Evolutionary conservation across 2,113 vertebrate species (phyloP).

Genomic region (Piaya cayana): DNA sequence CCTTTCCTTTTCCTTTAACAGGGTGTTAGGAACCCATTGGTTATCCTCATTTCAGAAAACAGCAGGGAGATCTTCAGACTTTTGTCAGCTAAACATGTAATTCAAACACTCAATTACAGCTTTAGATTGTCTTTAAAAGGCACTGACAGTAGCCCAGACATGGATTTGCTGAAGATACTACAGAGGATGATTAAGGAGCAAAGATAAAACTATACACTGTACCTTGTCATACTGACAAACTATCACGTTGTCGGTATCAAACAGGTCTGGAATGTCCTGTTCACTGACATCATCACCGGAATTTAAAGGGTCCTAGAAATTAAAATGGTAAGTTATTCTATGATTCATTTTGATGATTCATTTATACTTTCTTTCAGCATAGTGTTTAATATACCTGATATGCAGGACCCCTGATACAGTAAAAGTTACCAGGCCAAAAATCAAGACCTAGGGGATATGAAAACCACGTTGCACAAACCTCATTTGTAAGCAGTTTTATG

Average conservation of each 20-base stretch:
- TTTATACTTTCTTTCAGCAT: not conserved
- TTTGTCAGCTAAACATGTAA: not conserved
- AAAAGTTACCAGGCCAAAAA: not conserved
- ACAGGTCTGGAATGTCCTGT: conserved; percentile 92
- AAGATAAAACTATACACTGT: conserved; percentile 39
- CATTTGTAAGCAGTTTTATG: not conserved
- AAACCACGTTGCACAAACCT: not conserved
- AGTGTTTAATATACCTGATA: not conserved
- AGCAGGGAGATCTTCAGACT: not conserved
- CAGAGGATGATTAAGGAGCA: not conserved
- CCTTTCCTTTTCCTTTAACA: not conserved
- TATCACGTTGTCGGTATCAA: conserved; percentile 95
- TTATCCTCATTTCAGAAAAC: not conserved
- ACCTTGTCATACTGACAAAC: conserved; percentile 99
- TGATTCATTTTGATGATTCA: no score
- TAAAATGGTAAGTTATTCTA: not conserved
- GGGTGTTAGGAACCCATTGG: not conserved
- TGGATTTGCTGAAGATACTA: not conserved
- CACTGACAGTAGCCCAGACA: not conserved
- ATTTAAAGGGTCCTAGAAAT: conserved; percentile 91
- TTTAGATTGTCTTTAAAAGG: not conserved
- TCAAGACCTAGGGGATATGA: not conserved
- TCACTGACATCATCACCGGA: conserved; percentile 95
- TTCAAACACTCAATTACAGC: not conserved
- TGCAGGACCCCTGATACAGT: not conserved